A percentile compares a stretch with the other conserved stretches of the same genome.
Conservation (phyloP, 2,888 invertebrate genomes). For the Adelognathus sp. region DNA sequence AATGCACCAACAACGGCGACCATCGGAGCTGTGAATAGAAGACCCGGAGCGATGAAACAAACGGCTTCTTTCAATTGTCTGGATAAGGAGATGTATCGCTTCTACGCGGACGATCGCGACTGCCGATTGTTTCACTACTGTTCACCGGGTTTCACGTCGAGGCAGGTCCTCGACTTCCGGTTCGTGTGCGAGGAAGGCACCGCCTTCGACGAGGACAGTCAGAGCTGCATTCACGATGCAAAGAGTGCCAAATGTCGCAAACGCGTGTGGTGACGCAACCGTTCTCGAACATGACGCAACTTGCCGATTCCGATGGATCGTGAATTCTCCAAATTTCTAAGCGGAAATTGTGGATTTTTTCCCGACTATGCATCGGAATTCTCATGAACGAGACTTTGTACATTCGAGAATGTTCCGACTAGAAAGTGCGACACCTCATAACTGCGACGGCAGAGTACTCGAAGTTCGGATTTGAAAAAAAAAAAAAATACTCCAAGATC, state of each 20-base stretch:
- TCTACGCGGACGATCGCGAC: constrained; percentile 84
- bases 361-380: too few species aligned
- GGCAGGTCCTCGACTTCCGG: constrained; percentile 84
- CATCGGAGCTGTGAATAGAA: constrained; percentile 39
- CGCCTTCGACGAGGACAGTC: constrained; percentile 82
- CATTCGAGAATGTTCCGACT: too few species aligned
- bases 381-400: too few species aligned
- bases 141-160: constrained; percentile 83
- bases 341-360: too few species aligned
- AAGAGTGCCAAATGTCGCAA: constrained; percentile 73
- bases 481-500: too few species aligned
- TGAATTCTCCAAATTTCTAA: not conserved
- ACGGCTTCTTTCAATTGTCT: constrained; percentile 82
- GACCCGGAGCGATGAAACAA: constrained; percentile 60
- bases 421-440: too few species aligned
- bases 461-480: too few species aligned
- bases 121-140: constrained; percentile 85
- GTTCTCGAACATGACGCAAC: not conserved
- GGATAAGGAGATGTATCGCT: constrained; percentile 82
- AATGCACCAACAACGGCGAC: constrained; percentile 41
- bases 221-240: constrained; percentile 81
- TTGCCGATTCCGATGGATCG: not conserved
- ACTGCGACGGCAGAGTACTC: too few species aligned
- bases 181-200: constrained; percentile 85
- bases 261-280: constrained; percentile 68